phyloP scores from a whole-genome alignment of 2,797 vertebrate genomes.

The Heteromormyrus szaboi region DNA sequence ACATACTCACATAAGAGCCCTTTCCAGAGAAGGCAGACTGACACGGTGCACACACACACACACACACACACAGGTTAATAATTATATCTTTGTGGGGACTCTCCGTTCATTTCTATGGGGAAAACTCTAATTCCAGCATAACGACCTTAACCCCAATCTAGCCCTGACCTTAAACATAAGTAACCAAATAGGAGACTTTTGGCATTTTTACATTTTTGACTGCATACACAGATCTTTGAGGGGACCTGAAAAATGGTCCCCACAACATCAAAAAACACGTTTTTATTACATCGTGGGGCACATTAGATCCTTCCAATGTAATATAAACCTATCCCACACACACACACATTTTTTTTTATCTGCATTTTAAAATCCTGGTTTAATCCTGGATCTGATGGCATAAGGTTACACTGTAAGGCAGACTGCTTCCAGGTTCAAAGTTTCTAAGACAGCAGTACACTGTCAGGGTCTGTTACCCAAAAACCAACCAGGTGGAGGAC shows the following conservation, averaged over 20 bases:
- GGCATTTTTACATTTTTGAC: not conserved
- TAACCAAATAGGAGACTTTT: not conserved
- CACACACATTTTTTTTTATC: not conserved
- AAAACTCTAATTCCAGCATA: not conserved
- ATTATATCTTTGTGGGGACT: not conserved
- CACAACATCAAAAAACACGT: not conserved
- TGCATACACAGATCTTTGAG: not conserved
- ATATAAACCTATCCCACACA: not conserved
- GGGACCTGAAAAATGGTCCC: not conserved
- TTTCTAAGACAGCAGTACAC: not conserved
- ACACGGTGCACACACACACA: slow-evolving; percentile 17
- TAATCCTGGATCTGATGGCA: not conserved
- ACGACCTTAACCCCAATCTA: not conserved
- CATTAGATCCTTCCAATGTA: not conserved
- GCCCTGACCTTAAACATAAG: not conserved
- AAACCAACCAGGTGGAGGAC: too few relatives aligned
- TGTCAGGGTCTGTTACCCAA: not conserved
- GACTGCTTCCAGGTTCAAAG: not conserved
- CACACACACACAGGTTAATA: slow-evolving; percentile 30
- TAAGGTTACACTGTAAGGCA: not conserved
- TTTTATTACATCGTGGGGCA: not conserved
- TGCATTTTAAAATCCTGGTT: not conserved
- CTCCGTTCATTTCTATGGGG: not conserved
- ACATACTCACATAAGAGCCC: not conserved
- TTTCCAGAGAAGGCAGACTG: slow-evolving; percentile 11